Evolutionary conservation across 2,797 vertebrate species (phyloP), one percentile per base, ranked within the genome.

Genomic region (Pteronotus mesoamericanus): DNA sequence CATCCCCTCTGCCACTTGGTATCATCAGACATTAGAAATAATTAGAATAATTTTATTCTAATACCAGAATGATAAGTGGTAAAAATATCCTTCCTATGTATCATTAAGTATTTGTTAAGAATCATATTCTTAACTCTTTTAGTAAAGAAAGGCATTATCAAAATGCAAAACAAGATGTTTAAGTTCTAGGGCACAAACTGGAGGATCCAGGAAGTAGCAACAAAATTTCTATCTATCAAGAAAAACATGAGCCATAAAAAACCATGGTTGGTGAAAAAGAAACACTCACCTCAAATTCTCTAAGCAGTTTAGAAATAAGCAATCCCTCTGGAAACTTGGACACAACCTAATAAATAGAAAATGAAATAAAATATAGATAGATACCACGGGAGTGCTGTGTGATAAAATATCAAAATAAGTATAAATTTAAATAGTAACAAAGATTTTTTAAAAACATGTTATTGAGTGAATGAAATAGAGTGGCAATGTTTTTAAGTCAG

Each of bases 251-350:
- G 22, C 4, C 79, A 79, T 26, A 42, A 80, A 85, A 90, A 72
- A 34, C 21, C 6, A 83, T 69, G 24, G 21, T 22, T 93, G 12
- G 24, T 75, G 66, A 64, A 92, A 93, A 91, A 78, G 48, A 90
- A 42, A 75, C 53, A 94, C 94, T 97, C 98, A 99, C 99, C 99
- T 99, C 99, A 98, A 99, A 99, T 91, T 99, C 98, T 39, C 89
- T 66, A 57, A 99, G 99, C 19, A 99, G 98, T 80, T 98, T 98
- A 11, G 99, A 99, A 87, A 99, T 97, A 6, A 98, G 98, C 72
- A 99, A 97, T 87, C 99, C 99, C 46, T 98, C 98, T 18, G 97
- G 97, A 86, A 96, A 98, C 93, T 98, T 98, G 83, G 98, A 95
- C 5, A 99, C 97, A 95, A 98, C 97, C 98, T 98, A 95, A 78